These are phyloP conservation scores for Semaprochilodus insignis DNA, from an alignment of 2,797 vertebrate genomes.

Conservation along the genomic window DNA sequence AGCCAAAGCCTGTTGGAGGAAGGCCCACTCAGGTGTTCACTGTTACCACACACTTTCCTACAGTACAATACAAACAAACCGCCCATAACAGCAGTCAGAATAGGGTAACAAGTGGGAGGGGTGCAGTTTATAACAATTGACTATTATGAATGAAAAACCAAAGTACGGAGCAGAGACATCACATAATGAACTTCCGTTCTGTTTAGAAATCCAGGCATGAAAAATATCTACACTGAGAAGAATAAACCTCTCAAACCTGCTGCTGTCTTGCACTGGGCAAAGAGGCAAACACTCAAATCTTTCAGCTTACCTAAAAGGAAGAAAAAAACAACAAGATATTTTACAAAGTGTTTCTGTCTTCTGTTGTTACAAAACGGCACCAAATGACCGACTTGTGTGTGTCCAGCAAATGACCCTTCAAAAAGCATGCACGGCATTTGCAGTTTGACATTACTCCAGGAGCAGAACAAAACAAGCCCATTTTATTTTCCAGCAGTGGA, in stretches of 20 bases:
- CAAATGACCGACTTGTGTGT: not conserved
- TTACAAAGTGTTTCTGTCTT: not conserved
- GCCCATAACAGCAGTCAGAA: not conserved
- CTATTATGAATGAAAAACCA: not conserved
- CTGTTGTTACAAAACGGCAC: not conserved
- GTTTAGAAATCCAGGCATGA: no score
- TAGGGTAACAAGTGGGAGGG: not conserved
- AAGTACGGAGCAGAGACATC: not conserved
- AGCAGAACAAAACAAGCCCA: not conserved
- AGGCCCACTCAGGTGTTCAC: not conserved
- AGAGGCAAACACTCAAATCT: not conserved
- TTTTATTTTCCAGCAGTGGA: not conserved
- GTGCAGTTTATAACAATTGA: not conserved
- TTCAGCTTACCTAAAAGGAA: not conserved
- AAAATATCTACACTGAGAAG: no score
- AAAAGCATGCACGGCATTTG: not conserved
- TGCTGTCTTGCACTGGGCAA: not conserved
- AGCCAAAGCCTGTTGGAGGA: not conserved
- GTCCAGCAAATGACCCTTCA: not conserved
- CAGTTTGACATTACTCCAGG: not conserved
- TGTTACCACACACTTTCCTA: not conserved
- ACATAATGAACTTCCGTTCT: no score
- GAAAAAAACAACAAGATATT: not conserved
- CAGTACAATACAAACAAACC: not conserved
- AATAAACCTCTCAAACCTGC: not conserved